phyloP scores from a whole-genome alignment of 2,113 vertebrate species.

The Cariama cristata region DNA sequence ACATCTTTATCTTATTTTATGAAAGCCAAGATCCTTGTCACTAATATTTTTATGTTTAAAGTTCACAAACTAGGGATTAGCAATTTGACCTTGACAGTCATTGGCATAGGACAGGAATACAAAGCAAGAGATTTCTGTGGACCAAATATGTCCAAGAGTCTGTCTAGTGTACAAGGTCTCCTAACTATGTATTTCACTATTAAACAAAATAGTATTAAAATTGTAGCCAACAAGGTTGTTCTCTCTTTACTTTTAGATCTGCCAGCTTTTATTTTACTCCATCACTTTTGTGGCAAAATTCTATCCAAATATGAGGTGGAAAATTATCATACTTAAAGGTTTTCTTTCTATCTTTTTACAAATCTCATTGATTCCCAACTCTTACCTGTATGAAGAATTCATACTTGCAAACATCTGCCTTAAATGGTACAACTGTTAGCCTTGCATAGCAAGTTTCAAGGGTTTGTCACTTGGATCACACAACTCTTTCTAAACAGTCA shows the following conservation, averaged over 20 bases:
- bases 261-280: not conserved
- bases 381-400: not conserved
- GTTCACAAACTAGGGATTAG: not conserved
- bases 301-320: not conserved
- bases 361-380: not conserved
- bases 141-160: not conserved
- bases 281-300: not conserved
- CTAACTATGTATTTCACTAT: not conserved
- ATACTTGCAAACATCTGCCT: not conserved
- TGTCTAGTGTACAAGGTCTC: not conserved
- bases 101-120: not conserved
- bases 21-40: not conserved
- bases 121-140: not conserved
- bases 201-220: not conserved
- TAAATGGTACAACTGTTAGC: not conserved
- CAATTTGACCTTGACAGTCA: constrained; percentile 9
- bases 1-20: not conserved
- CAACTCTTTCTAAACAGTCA: not conserved
- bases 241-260: not conserved
- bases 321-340: not conserved
- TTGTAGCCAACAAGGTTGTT: not conserved
- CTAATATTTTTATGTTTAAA: not conserved
- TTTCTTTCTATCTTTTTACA: not conserved
- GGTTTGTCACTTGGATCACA: not conserved
- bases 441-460: not conserved